These are phyloP conservation scores for Morinoia aosen DNA, from an alignment of 2,888 invertebrate species.

Conservation along the genomic window DNA sequence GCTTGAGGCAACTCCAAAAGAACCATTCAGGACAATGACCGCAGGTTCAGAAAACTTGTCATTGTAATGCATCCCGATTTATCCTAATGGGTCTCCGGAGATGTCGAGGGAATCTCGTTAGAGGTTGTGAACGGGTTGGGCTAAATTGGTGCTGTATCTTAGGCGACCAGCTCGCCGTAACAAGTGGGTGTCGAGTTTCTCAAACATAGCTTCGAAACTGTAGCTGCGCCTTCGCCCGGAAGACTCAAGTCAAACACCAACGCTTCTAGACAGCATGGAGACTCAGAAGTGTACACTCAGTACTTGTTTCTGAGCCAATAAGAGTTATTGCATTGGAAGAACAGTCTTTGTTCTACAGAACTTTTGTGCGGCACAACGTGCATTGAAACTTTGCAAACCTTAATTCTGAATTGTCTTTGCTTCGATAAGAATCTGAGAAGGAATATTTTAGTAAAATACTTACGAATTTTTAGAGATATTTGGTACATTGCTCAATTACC, in stretches of 20 bases:
- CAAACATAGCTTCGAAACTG: neutral
- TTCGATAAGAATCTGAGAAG: neutral
- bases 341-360: neutral
- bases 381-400: neutral
- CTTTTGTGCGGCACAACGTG: neutral
- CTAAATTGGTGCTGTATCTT: slow-evolving; percentile 16
- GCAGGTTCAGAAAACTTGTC: neutral
- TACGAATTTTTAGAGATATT: neutral
- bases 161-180: slow-evolving; percentile 8
- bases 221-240: neutral
- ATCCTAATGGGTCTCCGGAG: slow-evolving; percentile 5
- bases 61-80: slow-evolving; percentile 6
- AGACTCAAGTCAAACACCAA: neutral
- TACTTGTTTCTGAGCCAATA: neutral
- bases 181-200: slow-evolving; percentile 32
- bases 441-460: neutral
- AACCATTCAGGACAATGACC: neutral
- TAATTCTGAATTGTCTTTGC: neutral
- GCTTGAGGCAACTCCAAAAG: neutral
- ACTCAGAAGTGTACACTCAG: neutral
- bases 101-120: slow-evolving; percentile 3
- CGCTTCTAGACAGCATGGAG: neutral
- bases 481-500: neutral
- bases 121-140: neutral
- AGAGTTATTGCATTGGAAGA: neutral